Evolutionary conservation across 2,797 vertebrate genomes (phyloP), one percentile per base, ranked within the genome.

Genomic region (Xenops minutus): DNA sequence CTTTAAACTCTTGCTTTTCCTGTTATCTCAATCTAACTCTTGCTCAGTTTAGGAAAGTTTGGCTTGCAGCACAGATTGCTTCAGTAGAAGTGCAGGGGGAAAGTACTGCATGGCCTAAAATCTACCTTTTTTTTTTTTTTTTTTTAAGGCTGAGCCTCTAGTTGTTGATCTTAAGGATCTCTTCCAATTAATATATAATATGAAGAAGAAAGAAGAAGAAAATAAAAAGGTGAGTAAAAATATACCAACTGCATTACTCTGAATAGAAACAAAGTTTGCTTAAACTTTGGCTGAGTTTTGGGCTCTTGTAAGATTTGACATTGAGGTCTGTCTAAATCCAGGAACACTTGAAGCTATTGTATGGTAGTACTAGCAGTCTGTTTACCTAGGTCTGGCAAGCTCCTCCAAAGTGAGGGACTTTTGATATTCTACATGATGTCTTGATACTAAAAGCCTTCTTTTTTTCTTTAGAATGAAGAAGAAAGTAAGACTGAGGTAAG

Each of bases 141-240:
- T 95, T 80, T 92, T 41, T 15, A 17, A 99, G 99, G 99, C 99
- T 8, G 99, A 99, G 88, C 98, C 99, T 7, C 96, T 99, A 85
- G 99, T 99, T 55, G 95, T 99, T 24, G 99, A 99, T 93, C 98
- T 99, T 84, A 99, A 99, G 96, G 99, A 99, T 93, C 99, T 99
- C 41, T 99, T 99, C 94, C 99, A 99, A 94, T 97, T 99, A 93
- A 99, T 99, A 94, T 99, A 99, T 96, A 99, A 99, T 86, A 92
- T 98, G 94, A 99, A 98, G 97, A 99, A 99, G 97, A 99, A 99
- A 36, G 99, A 99, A 89, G 98, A 99, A 22, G 93, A 98, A 76
- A 99, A 99, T 98, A 98, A 97, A 96, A 98, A 98, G 92, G 98
- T 68, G 76, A 97, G 93, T 85, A 80, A 77, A 92, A 43, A 26